Conservation (phyloP, 2,113 vertebrate species). For the Lanius ludovicianus region DNA sequence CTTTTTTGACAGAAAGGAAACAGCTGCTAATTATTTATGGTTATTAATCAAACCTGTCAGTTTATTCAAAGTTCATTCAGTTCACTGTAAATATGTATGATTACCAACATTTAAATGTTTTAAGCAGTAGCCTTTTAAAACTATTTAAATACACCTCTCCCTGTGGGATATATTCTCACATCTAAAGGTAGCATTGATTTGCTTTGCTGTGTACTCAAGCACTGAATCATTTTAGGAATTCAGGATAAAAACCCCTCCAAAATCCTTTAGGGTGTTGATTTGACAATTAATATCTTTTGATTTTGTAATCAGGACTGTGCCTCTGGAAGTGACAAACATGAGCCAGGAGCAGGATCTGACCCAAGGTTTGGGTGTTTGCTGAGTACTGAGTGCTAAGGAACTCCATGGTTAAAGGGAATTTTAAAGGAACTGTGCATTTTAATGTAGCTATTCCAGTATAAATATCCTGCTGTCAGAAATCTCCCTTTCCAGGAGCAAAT, state of each 20-base stretch:
- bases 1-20: slow-evolving; percentile 8
- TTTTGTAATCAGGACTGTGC: not conserved
- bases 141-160: not conserved
- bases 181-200: not conserved
- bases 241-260: not conserved
- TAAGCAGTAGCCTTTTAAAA: not conserved
- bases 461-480: slow-evolving; percentile 11
- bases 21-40: slow-evolving; percentile 21
- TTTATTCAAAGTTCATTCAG: not conserved
- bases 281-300: not conserved
- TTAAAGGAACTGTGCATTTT: not conserved
- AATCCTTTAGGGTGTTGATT: not conserved
- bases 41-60: not conserved
- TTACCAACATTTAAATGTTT: not conserved
- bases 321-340: not conserved
- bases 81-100: not conserved
- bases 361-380: not conserved
- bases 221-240: not conserved
- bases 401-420: not conserved
- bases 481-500: not conserved
- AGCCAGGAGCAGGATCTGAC: not conserved
- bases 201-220: not conserved
- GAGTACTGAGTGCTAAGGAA: not conserved
- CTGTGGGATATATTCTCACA: not conserved
- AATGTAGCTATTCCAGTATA: not conserved